Evolutionary conservation across 2,113 vertebrate genomes (phyloP), one percentile per base, ranked within the genome.

Genomic region (Dromaius novaehollandiae): DNA sequence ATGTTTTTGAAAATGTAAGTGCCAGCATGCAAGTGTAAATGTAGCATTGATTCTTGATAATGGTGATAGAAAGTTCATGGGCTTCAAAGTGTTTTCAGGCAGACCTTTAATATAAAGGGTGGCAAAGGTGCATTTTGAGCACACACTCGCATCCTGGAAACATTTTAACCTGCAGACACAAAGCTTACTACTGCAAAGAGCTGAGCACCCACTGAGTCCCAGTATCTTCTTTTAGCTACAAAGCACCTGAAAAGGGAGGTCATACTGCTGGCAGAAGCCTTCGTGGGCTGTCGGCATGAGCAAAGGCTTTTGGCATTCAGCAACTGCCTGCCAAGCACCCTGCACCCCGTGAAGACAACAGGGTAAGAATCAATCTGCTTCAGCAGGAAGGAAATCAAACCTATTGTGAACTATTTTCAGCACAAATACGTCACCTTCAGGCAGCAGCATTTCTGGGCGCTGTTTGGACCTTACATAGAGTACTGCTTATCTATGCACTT

Each of bases 281-380:
- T 90, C 0, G 0, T 73, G 51, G 82, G 22, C 46, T n/a, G 36
- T 42, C 12, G 0, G 0, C 32, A 28, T 1, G 11, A 68, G 26
- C 44, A 70, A 83, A 92, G 16, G 51, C 40, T 86, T 96, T 63
- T 60, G 90, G 60, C 40, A 61, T 86, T 88, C 69, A 88, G 51
- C 18, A 83, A 6, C 17, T 65, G 56, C 56, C 82, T 84, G 60
- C 56, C 64, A 93, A 82, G 48, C 68, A 88, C 38, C 32, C 80
- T 64, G 55, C 0, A 0, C 51, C n/a, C 68, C 22, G 68, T 5
- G 71, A 83, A 74, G 36, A 60, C 34, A 55, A 81, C 19, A 8
- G 11, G 4, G 22, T 2, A 6, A 32, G 34, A 66, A 91, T 82
- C 58, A 68, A 89, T 42, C 79, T 63, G 68, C 66, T 89, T 74